Conservation (phyloP, 2,888 invertebrate genomes). For the Polyommatus icarus region DNA sequence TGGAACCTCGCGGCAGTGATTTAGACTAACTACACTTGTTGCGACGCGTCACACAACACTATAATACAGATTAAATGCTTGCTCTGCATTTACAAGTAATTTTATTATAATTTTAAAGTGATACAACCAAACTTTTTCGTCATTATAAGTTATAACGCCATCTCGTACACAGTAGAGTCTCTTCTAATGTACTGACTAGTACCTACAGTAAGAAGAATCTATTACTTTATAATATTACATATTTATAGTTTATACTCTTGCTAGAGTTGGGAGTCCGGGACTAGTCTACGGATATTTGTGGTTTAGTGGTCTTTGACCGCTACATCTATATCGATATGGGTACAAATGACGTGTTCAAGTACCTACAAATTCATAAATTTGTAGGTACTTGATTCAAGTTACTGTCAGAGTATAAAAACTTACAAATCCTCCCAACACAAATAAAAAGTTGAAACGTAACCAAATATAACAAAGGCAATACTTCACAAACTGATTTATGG, state of each 20-base stretch:
- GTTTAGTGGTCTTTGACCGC: not conserved
- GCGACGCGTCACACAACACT: constrained; percentile 55
- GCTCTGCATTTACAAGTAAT: constrained; percentile 48
- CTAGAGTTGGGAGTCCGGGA: not conserved
- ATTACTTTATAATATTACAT: too few relatives aligned
- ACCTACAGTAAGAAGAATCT: not conserved
- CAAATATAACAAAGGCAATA: constrained; percentile 28
- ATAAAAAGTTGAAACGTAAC: constrained; percentile 24
- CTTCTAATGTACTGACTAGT: too few relatives aligned
- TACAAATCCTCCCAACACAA: not conserved
- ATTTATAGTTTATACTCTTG: too few relatives aligned
- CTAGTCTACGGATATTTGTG: not conserved
- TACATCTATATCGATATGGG: not conserved
- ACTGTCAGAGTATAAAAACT: not conserved
- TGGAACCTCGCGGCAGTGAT: constrained; percentile 65
- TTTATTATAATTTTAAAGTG: not conserved
- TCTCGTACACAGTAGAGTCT: not conserved
- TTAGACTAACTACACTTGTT: constrained; percentile 75
- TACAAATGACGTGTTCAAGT: not conserved
- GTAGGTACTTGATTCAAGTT: not conserved
- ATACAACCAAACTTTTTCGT: not conserved
- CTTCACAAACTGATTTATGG: constrained; percentile 33
- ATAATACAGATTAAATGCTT: constrained; percentile 62
- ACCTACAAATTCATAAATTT: not conserved
- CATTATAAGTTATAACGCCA: not conserved